Base-by-base conservation (phyloP, 2,113 vertebrate genomes). In the Hippocampus zosterae region DNA sequence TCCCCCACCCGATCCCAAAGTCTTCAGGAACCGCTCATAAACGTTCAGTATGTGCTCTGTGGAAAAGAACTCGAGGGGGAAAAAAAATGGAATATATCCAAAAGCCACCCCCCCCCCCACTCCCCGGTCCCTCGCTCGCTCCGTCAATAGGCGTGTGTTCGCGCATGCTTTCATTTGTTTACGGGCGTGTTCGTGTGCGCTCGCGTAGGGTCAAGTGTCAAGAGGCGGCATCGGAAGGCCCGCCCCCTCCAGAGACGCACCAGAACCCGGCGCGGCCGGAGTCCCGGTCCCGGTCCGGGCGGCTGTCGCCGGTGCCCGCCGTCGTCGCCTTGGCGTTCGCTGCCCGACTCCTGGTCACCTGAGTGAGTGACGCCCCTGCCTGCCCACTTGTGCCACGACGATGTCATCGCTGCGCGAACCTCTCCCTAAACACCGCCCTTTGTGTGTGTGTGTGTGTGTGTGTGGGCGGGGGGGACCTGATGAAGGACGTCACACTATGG, bases 331-430 rank as follows among this genome's bases (percentile, higher is more conserved):
- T 56, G 18, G 19, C 13, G 29, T 9, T 33, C 12, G 53, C 27
- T 3, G 50, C 9, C 50, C 33, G 29, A 27, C 33, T 55, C 12
- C 33, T 68, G 15, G 16, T 29, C 57, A 33, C 12, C 52, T 68
- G 52, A 68, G 67, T 68, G 67, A 68, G 67, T 68, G 65, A 25
- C 23, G 25, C 15, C 18, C 42, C 10, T 1, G 42, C n/a, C 29
- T 19, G 59, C 5, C 10, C 0, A 7, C 6, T 21, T 0, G 13
- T n/a, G 19, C 37, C 37, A 15, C 21, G n/a, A 64, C 6, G 62
- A 44, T 15, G 61, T 12, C 62, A 25, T 53, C 65, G 16, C 10
- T 0, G 18, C 25, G 44, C 29, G 4, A 5, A 46, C 44, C 21
- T 19, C 8, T 48, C 6, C 44, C 23, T 50, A 29, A 52, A 50